phyloP scores from a whole-genome alignment of 2,797 vertebrate genomes.

The Zenarchopterus dispar region DNA sequence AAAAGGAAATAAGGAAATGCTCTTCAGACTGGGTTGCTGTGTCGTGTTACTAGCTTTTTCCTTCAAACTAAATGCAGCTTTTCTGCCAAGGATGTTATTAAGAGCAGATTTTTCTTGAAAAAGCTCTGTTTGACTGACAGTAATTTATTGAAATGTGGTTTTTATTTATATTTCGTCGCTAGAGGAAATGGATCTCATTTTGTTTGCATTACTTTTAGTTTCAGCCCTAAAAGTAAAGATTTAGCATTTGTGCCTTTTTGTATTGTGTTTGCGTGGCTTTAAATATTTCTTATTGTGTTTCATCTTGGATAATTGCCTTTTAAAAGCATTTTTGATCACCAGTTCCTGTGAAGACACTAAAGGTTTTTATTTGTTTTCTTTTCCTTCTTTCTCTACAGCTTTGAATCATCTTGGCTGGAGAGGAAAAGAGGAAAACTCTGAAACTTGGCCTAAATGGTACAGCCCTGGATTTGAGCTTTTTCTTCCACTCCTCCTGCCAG shows the following conservation, averaged over 20 bases:
- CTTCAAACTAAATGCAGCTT: slow-evolving; percentile 35
- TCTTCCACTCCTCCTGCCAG: slow-evolving; percentile 48
- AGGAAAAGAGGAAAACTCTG: slow-evolving; percentile 32
- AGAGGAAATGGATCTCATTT: slow-evolving; percentile 53
- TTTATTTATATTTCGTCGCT: slow-evolving; percentile 61
- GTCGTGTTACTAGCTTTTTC: slow-evolving; percentile 19
- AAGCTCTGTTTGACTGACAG: slow-evolving; percentile 48
- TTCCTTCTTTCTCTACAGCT: slow-evolving; percentile 29
- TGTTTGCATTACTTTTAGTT: slow-evolving; percentile 51
- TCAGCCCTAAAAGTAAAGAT: slow-evolving; percentile 12
- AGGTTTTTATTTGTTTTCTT: background rate
- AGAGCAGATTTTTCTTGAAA: slow-evolving; percentile 57
- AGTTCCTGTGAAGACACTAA: too few relatives aligned
- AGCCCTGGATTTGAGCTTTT: slow-evolving; percentile 60
- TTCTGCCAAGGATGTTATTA: slow-evolving; percentile 69
- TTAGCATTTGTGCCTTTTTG: slow-evolving; percentile 2
- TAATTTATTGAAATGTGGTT: slow-evolving; percentile 71
- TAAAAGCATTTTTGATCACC: background rate
- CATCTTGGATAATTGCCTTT: background rate
- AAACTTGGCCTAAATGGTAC: slow-evolving; percentile 48
- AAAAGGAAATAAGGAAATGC: slow-evolving; percentile 37
- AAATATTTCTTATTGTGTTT: background rate
- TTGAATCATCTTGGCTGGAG: slow-evolving; percentile 28
- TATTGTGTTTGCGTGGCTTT: background rate
- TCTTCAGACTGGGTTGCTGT: slow-evolving; percentile 36